These are phyloP conservation scores for Sparus aurata DNA, from an alignment of 2,797 vertebrate genomes.

Conservation along the genomic window DNA sequence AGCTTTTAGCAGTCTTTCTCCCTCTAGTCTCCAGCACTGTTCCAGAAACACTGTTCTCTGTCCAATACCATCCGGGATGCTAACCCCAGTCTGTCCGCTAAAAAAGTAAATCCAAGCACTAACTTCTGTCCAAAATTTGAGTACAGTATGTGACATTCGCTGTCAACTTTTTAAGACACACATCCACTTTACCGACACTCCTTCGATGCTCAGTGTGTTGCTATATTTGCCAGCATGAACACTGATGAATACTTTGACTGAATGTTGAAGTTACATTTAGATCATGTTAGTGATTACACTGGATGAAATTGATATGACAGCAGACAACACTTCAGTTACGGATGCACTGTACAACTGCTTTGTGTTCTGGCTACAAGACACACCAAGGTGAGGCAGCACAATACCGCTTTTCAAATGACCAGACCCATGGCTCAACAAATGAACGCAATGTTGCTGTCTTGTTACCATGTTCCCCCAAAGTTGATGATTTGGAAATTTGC, in stretches of 20 bases:
- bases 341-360: not conserved
- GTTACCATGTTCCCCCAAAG: not conserved
- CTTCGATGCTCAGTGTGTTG: not conserved
- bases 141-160: conserved; percentile 10
- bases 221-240: not conserved
- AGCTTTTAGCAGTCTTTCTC: conserved; percentile 80
- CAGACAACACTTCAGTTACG: not conserved
- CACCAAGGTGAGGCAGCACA: not conserved
- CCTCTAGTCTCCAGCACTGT: conserved; percentile 66
- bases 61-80: conserved; percentile 70
- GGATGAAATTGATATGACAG: not conserved
- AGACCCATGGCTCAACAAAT: not conserved
- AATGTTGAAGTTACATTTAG: not conserved
- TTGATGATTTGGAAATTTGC: not conserved
- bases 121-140: conserved; percentile 62
- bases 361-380: not conserved
- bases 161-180: conserved; percentile 6
- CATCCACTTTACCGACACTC: not conserved
- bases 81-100: conserved; percentile 75
- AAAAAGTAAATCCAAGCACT: conserved; percentile 33
- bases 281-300: not conserved
- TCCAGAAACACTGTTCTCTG: conserved; percentile 79
- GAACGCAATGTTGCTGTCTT: not conserved
- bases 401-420: conserved; percentile 2
- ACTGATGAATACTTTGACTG: not conserved